phyloP scores from a whole-genome alignment of 2,797 vertebrate genomes.

The Acanthis flammea region DNA sequence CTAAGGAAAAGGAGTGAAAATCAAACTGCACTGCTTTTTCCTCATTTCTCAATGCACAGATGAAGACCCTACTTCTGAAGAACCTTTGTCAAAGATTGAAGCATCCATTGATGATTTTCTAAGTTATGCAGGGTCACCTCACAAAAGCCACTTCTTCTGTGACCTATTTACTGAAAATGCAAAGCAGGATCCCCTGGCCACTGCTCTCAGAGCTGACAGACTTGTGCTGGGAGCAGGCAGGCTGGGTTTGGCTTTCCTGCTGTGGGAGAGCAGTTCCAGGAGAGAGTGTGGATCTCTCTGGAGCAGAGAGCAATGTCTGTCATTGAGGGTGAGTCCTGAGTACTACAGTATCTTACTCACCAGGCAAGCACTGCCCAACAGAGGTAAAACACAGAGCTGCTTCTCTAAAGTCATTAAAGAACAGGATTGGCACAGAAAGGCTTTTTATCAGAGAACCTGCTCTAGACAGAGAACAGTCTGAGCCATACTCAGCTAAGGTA shows the following conservation, averaged over 20 bases:
- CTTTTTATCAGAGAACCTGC: background rate
- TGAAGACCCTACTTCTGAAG: background rate
- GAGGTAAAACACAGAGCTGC: background rate
- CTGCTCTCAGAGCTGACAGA: background rate
- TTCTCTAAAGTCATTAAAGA: background rate
- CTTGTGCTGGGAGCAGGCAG: background rate
- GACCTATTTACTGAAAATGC: background rate
- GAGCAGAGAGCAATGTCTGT: background rate
- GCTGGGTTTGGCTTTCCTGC: background rate
- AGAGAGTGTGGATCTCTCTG: rapidly evolving
- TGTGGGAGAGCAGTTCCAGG: background rate
- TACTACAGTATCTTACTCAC: rapidly evolving
- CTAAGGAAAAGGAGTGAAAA: background rate
- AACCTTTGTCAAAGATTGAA: background rate
- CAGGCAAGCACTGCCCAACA: background rate
- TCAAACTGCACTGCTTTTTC: background rate
- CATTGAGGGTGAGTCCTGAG: background rate
- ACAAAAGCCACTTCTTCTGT: background rate
- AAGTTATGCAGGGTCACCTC: background rate
- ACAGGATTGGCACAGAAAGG: background rate
- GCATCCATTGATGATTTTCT: background rate
- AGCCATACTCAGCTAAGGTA: background rate
- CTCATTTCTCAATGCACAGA: background rate
- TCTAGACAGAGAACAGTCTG: background rate
- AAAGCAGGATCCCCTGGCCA: background rate